Percentiles rank a stretch among this genome's conserved stretches.
phyloP scores from a whole-genome alignment of 2,113 vertebrate species.

The Equus przewalskii region DNA sequence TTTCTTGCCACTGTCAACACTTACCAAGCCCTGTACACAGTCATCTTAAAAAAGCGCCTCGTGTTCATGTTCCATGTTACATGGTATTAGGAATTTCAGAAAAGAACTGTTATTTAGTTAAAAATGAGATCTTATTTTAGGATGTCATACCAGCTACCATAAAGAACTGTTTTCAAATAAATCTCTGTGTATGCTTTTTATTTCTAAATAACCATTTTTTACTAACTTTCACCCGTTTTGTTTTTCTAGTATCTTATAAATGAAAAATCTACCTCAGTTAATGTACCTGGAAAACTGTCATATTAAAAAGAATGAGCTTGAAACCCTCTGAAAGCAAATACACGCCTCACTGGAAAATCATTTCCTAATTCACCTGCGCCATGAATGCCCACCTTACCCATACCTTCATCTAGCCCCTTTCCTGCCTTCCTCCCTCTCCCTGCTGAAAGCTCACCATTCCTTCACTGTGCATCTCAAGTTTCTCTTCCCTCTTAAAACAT shows the following conservation, averaged over 20 bases:
- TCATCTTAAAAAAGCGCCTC: not conserved
- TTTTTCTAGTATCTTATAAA: not conserved
- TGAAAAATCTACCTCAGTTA: not conserved
- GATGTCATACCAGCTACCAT: not conserved
- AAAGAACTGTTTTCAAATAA: not conserved
- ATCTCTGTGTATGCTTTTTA: not conserved
- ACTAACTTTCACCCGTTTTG: not conserved
- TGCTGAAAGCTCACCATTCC: not conserved
- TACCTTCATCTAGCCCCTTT: too few species aligned
- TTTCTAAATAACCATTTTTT: not conserved
- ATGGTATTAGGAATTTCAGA: not conserved
- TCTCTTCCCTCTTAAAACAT: not conserved
- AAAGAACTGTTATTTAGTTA: not conserved
- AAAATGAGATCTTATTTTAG: conserved; percentile 1
- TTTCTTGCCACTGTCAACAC: not conserved
- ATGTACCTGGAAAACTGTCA: not conserved
- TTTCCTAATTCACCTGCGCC: too few species aligned
- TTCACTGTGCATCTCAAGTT: not conserved
- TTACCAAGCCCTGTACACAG: not conserved
- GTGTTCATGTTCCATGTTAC: not conserved
- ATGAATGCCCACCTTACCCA: not conserved
- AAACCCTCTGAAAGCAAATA: not conserved
- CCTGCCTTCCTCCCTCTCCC: not conserved
- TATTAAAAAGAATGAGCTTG: not conserved
- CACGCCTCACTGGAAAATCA: not conserved